phyloP scores from a whole-genome alignment of 1,140 invertebrate genomes.

The Zaprionus ornatus region DNA sequence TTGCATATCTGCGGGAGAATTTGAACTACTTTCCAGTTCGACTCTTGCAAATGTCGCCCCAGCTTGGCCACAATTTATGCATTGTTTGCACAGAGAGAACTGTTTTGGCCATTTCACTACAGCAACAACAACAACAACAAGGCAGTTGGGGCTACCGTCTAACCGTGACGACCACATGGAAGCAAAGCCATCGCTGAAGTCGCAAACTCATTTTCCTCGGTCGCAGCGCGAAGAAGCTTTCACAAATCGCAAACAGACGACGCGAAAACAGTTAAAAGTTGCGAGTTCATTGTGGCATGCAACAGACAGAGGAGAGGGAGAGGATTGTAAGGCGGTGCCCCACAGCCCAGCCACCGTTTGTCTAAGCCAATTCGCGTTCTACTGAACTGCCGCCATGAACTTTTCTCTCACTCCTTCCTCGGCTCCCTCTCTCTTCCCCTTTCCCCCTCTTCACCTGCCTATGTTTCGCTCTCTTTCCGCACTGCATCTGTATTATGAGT shows the following conservation, averaged over 20 bases:
- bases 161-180: constrained; percentile 49
- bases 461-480: not conserved
- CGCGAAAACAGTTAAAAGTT: constrained; percentile 76
- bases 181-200: constrained; percentile 3
- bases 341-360: constrained; percentile 5
- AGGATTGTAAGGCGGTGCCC: not conserved
- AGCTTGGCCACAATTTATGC: constrained; percentile 74
- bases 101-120: constrained; percentile 29
- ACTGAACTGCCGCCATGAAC: constrained; percentile 71
- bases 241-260: constrained; percentile 74
- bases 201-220: constrained; percentile 60
- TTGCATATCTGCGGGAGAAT: constrained; percentile 47
- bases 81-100: constrained; percentile 55
- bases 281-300: constrained; percentile 80
- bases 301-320: constrained; percentile 23
- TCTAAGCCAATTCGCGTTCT: constrained; percentile 49
- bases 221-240: constrained; percentile 62
- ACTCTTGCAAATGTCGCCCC: constrained; percentile 54
- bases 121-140: not conserved
- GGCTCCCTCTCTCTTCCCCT: not conserved
- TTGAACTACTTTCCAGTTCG: constrained; percentile 66
- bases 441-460: not conserved
- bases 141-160: not conserved
- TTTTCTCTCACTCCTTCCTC: constrained; percentile 17
- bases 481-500: constrained; percentile 70